Percentiles rank a stretch among this genome's conserved stretches.
phyloP scores from a whole-genome alignment of 2,888 invertebrate genomes.

The Archips crataeganus region DNA sequence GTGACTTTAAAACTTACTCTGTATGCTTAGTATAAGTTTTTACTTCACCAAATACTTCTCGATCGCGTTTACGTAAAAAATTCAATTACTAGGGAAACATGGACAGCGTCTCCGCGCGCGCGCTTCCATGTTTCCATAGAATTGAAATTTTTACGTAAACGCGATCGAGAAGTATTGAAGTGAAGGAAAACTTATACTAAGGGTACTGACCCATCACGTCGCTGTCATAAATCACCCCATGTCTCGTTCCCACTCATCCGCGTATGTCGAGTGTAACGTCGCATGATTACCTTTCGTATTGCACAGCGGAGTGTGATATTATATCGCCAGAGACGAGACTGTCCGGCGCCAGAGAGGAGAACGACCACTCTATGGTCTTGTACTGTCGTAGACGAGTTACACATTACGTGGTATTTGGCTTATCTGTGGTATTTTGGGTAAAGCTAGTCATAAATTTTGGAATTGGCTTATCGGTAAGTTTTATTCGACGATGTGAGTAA shows the following conservation, averaged over 20 bases:
- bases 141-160: too few relatives aligned
- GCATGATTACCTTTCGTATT: constrained; percentile 46
- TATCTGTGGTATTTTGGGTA: background rate
- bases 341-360: constrained; percentile 70
- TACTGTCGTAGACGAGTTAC: constrained; percentile 37
- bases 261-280: constrained; percentile 36
- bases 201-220: constrained; percentile 7
- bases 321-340: constrained; percentile 66
- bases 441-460: background rate
- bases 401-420: constrained; percentile 27
- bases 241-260: constrained; percentile 19
- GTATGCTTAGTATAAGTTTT: too few relatives aligned
- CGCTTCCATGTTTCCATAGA: too few relatives aligned
- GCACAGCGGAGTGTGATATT: constrained; percentile 58
- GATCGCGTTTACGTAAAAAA: too few relatives aligned
- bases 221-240: constrained; percentile 31
- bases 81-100: too few relatives aligned
- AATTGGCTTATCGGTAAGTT: background rate
- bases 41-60: too few relatives aligned
- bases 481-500: background rate
- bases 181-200: too few relatives aligned
- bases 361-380: constrained; percentile 71
- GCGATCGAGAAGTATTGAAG: too few relatives aligned
- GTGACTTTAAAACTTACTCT: constrained; percentile 19
- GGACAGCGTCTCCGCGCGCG: too few relatives aligned